phyloP scores from a whole-genome alignment of 2,797 vertebrate genomes.

The Leptatherina wallacei region DNA sequence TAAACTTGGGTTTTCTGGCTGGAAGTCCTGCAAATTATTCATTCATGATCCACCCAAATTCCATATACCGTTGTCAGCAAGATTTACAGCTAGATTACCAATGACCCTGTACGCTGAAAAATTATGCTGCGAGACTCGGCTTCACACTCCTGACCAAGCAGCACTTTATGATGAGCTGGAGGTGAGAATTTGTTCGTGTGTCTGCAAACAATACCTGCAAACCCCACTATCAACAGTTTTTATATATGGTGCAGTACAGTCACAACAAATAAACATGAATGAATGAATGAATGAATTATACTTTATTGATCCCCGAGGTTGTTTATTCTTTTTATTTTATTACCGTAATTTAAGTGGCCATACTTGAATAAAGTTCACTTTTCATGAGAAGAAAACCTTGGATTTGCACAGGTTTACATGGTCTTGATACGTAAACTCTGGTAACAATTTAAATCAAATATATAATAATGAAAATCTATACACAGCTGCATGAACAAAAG shows the following conservation, averaged over 20 bases:
- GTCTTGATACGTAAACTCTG: neutral
- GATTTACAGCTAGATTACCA: neutral
- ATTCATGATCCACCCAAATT: too few species aligned
- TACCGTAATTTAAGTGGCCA: neutral
- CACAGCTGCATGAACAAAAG: conserved; percentile 20
- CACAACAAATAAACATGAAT: neutral
- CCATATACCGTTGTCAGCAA: neutral
- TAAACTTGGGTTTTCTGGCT: too few species aligned
- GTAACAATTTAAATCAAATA: conserved; percentile 16
- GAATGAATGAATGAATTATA: too few species aligned
- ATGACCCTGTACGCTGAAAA: neutral
- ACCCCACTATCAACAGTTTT: neutral
- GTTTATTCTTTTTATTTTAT: neutral
- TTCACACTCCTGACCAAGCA: neutral
- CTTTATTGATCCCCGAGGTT: too few species aligned
- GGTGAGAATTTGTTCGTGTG: neutral
- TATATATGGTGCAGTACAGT: neutral
- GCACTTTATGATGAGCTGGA: neutral
- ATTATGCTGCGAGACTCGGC: neutral
- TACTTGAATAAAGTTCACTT: neutral
- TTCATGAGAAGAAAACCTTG: neutral
- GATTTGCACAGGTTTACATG: neutral
- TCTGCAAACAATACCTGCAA: neutral
- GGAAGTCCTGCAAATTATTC: too few species aligned
- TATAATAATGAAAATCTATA: conserved; percentile 16